phyloP scores from a whole-genome alignment of 2,113 vertebrate species.

The Cephalophus harveyi region DNA sequence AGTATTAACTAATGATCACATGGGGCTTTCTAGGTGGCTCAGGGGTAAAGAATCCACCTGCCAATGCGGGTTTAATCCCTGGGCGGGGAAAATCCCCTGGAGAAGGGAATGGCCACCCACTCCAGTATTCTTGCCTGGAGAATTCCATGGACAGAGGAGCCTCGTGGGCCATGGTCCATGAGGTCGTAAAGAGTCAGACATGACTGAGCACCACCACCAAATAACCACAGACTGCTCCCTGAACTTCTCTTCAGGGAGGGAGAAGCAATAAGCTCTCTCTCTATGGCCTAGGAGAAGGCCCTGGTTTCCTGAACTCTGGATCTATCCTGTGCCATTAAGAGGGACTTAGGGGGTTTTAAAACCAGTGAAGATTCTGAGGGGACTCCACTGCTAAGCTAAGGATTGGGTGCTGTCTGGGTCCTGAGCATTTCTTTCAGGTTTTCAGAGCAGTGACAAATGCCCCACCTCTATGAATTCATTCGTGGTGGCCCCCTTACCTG shows the following conservation, averaged over 20 bases:
- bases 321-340: neutral
- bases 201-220: neutral
- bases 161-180: neutral
- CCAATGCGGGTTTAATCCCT: neutral
- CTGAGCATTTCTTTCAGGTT: neutral
- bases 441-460: neutral
- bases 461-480: neutral
- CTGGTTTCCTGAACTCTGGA: neutral
- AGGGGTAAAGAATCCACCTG: neutral
- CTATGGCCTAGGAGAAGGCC: neutral
- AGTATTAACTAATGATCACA: neutral
- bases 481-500: slow-evolving; percentile 44
- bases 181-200: neutral
- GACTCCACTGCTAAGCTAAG: neutral
- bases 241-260: neutral
- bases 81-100: neutral
- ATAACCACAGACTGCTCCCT: neutral
- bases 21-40: neutral
- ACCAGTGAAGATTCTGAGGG: neutral
- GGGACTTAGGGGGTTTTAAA: neutral
- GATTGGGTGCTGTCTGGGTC: neutral
- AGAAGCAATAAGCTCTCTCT: neutral
- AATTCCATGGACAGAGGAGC: neutral
- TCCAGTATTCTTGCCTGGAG: neutral
- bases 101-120: neutral